Conservation (phyloP, 2,888 invertebrate species). For the Pheosia gnoma region DNA sequence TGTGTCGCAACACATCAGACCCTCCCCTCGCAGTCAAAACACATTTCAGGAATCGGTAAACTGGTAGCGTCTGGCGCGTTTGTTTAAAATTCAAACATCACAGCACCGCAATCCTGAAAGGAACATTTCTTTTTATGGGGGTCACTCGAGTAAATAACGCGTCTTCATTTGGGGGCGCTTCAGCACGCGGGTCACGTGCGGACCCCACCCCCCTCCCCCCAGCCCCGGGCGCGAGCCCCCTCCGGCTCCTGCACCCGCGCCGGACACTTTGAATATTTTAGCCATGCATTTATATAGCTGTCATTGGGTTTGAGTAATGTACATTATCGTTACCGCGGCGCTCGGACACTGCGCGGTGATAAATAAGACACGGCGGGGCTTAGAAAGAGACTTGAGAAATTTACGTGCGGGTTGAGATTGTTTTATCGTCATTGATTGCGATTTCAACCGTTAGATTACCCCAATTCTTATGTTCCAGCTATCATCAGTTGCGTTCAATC, state of each 20-base stretch:
- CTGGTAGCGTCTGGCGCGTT: constrained; percentile 50
- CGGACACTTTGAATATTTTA: constrained; percentile 38
- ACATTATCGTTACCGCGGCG: constrained; percentile 10
- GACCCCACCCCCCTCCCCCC: constrained; percentile 13
- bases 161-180: constrained; percentile 53
- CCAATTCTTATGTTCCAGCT: no score
- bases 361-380: background rate
- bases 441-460: no score
- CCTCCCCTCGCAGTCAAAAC: constrained; percentile 36
- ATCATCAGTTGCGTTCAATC: no score
- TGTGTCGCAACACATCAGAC: constrained; percentile 38
- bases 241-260: constrained; percentile 13
- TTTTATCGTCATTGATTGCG: no score
- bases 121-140: constrained; percentile 69
- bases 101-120: constrained; percentile 52
- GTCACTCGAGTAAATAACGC: constrained; percentile 75
- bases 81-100: constrained; percentile 73
- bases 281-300: constrained; percentile 28
- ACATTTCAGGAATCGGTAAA: constrained; percentile 59
- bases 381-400: background rate
- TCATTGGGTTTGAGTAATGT: constrained; percentile 20
- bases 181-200: constrained; percentile 48
- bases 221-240: constrained; percentile 8
- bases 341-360: constrained; percentile 1
- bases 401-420: background rate